Percentiles rank a stretch among this genome's conserved stretches.
phyloP scores from a whole-genome alignment of 2,113 vertebrate species.

The Otis tarda region DNA sequence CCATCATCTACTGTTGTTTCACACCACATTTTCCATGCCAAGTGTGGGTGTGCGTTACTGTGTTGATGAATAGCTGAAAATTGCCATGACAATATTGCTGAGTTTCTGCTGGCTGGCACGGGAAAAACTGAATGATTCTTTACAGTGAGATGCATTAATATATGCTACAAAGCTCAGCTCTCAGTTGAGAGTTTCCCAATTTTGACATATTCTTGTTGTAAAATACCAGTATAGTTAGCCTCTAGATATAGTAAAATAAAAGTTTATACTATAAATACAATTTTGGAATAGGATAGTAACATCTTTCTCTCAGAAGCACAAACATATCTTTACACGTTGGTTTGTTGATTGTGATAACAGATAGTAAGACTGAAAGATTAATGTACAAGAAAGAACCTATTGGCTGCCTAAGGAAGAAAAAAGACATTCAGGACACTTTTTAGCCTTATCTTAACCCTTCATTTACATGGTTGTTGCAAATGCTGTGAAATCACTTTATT shows the following conservation, averaged over 20 bases:
- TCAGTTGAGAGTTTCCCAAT: neutral
- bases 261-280: neutral
- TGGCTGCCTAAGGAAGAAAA: neutral
- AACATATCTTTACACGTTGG: neutral
- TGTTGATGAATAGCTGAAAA: constrained; percentile 56
- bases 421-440: neutral
- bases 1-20: constrained; percentile 56
- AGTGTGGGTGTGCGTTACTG: neutral
- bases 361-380: neutral
- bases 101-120: neutral
- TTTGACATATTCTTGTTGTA: neutral
- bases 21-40: constrained; percentile 35
- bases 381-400: neutral
- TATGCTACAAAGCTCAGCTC: neutral
- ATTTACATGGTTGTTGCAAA: neutral
- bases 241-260: neutral
- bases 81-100: constrained; percentile 4
- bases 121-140: neutral
- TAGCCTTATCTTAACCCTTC: neutral
- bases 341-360: neutral
- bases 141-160: neutral
- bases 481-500: neutral
- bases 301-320: neutral
- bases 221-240: neutral
- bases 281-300: neutral